Conservation (phyloP, 2,888 invertebrate species). For the Pseudococcus jackbeardsleyi region DNA sequence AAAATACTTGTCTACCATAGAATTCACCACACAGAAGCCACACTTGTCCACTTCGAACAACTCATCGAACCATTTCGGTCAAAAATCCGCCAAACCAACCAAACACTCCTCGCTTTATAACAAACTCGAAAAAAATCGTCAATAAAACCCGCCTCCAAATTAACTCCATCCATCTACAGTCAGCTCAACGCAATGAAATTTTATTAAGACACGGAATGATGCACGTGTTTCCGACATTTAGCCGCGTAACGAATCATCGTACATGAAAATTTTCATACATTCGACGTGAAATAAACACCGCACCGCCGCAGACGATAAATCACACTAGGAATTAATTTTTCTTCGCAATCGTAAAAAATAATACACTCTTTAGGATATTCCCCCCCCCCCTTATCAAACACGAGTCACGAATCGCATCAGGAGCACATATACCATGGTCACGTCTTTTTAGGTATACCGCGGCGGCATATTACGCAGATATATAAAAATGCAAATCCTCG, state of each 20-base stretch:
- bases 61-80: neutral
- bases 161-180: neutral
- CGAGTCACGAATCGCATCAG: conserved; percentile 40
- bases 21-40: no score
- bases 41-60: no score
- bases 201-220: neutral
- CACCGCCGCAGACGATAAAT: neutral
- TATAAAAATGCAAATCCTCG: conserved; percentile 28
- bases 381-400: neutral
- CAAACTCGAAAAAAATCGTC: neutral
- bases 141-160: neutral
- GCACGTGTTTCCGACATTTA: neutral
- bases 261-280: conserved; percentile 22
- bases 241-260: conserved; percentile 14
- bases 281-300: conserved; percentile 20
- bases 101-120: neutral
- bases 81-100: neutral
- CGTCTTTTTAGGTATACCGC: neutral
- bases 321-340: conserved; percentile 28
- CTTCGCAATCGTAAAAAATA: conserved; percentile 39
- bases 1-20: no score
- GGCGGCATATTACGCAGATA: neutral
- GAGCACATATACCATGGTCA: neutral
- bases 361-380: neutral
- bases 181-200: neutral